Base-by-base conservation (phyloP, 1,140 invertebrate genomes). In the Cephus cinctus region DNA sequence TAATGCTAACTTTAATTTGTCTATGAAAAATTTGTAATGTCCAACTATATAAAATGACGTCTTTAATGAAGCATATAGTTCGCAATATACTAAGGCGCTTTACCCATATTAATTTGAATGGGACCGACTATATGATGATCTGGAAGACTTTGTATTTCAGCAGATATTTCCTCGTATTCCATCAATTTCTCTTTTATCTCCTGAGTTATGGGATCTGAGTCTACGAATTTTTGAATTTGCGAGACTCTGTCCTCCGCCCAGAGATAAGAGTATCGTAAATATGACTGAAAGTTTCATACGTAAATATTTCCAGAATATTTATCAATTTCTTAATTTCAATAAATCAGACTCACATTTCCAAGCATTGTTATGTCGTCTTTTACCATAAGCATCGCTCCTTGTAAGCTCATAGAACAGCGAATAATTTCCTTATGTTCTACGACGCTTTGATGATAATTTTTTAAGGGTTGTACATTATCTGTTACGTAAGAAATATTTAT, bases 391-490 rank as follows among this genome's bases (percentile, higher is more conserved):
- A 87, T 82, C 50, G 81, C 81, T 45, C 84, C 85, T 67, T 86
- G 86, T 31, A 92, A 71, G 23, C 86, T 82, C 69, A 88, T 86
- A 20, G 83, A 80, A 12, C 82, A 78, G 38, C 88, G 79, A 2
- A 87, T 79, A 44, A 90, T 81, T 62, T 91, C 89, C 62, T 90
- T 92, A 60, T 92, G 88, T 57, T 92, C 89, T 1, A 81, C 81
- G 4, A 93, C 83, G 47, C 75, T 80, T 59, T 87, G 82, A 63
- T 83, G 89, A 65, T 88, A 91, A 60, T 81, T 88, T 56, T 59
- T 56, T 36, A 49, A n/a, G 8, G n/a, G 5, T 40, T n/a, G 27
- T 1, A 40, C 39, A 15, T 45, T 20, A 8, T 42, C 62, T 69
- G 30, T 35, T 48, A 45, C 21, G 35, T 22, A 39, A 40, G 22